Evolutionary conservation across 1,140 invertebrate species (phyloP).

Genomic region (Micrasema longulum): DNA sequence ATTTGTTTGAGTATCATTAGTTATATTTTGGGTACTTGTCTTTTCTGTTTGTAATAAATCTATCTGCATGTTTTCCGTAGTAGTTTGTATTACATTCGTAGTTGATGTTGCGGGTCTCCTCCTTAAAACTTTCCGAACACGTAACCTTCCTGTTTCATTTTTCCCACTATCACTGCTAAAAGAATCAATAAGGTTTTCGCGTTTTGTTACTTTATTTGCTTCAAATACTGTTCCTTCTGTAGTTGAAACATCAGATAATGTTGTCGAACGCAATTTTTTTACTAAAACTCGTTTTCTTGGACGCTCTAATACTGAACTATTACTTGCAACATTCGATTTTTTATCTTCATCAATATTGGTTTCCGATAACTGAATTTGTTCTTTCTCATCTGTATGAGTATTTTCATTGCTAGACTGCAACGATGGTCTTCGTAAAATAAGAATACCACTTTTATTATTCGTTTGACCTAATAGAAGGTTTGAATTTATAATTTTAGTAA

Average conservation of each 20-base stretch:
- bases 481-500: slow-evolving; percentile 52
- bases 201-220: slow-evolving; percentile 54
- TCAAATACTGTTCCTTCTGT: slow-evolving; percentile 55
- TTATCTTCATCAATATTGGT: slow-evolving; percentile 70
- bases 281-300: slow-evolving; percentile 57
- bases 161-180: slow-evolving; percentile 11
- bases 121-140: slow-evolving; percentile 57
- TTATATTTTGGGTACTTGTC: slow-evolving; percentile 5
- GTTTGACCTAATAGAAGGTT: slow-evolving; percentile 49
- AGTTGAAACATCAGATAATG: slow-evolving; percentile 54
- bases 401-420: slow-evolving; percentile 10
- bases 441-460: slow-evolving; percentile 51
- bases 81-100: slow-evolving; percentile 48
- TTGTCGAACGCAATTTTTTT: slow-evolving; percentile 57
- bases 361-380: slow-evolving; percentile 70
- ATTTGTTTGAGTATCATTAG: slow-evolving; percentile 32
- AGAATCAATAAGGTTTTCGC: slow-evolving; percentile 27
- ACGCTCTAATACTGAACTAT: slow-evolving; percentile 50
- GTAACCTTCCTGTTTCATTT: slow-evolving; percentile 58
- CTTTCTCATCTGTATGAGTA: slow-evolving; percentile 61
- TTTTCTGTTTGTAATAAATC: slow-evolving; percentile 29
- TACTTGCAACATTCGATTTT: slow-evolving; percentile 56
- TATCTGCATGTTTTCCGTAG: slow-evolving; percentile 44
- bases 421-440: slow-evolving; percentile 50
- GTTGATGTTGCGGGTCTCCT: slow-evolving; percentile 59